Base-by-base conservation (phyloP, 1,140 invertebrate species). In the Drosophila burlai region DNA sequence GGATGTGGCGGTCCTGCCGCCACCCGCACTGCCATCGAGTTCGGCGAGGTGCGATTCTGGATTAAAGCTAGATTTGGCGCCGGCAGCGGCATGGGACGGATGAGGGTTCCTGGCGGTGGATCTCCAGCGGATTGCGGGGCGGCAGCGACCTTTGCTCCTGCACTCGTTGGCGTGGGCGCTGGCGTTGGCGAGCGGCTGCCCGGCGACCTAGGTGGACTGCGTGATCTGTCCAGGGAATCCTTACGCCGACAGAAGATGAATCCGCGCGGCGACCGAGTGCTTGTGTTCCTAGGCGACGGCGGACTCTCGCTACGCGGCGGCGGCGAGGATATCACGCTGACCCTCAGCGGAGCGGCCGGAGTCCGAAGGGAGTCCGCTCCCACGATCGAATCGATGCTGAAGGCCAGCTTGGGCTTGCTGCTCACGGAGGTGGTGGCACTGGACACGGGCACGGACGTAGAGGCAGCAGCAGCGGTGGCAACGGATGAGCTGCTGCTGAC, bases 351-450 rank as follows among this genome's bases (percentile, higher is more conserved):
- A 43, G 71, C 45, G 1, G 63, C 57, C n/a, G 63, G 42, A 31
- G 93, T 93, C 91, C 54, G 21, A 57, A 26, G 21, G 36, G 80
- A 78, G 58, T 89, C 74, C 36, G 74, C 72, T 64, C 98, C 97
- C 54, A 99, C 98, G 78, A 98, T 98, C 81, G 97, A 98, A 93
- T 98, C 98, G 92, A 99, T 98, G 86, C 97, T 98, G 92, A 98
- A 98, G 89, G 97, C 97, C 92, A 98, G 97, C 94, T 98, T 98
- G 49, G 97, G 97, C 94, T 98, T 98, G 66, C 96, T 96, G 90
- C 50, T 50, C 36, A 58, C 43, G 46, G 87, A 81, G 47, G 81
- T 68, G 55, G 58, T 63, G 63, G 54, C 38, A 57, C 47, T 46
- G 54, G 59, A 55, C 54, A 57, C 54, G 55, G 50, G 46, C 6